Evolutionary conservation across 2,888 invertebrate genomes (phyloP).

Genomic region (Cylindroiulus punctatus): DNA sequence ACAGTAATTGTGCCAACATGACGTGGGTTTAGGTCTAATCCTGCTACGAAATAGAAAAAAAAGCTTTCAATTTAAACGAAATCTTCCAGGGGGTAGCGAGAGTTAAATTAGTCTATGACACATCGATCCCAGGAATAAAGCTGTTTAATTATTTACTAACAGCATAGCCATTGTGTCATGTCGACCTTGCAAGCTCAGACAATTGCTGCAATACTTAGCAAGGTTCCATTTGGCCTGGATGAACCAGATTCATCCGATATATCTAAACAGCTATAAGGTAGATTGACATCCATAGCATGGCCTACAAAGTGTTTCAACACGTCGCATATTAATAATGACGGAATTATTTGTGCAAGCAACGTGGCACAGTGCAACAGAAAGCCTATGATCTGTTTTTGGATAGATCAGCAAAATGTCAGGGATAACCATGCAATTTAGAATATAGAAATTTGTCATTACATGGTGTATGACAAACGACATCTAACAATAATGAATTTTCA

Average conservation of each 20-base stretch:
- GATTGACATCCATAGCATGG: background rate
- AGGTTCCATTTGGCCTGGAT: background rate
- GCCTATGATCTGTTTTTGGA: too few species aligned
- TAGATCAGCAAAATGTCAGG: too few species aligned
- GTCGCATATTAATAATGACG: background rate
- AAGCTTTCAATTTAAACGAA: background rate
- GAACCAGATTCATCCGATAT: background rate
- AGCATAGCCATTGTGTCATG: background rate
- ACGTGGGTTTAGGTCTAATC: background rate
- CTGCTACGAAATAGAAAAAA: background rate
- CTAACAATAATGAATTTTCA: too few species aligned
- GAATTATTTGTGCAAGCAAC: background rate
- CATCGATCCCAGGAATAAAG: background rate
- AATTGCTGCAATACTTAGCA: background rate
- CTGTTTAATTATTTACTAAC: background rate
- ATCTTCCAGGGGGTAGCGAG: background rate
- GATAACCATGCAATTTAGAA: too few species aligned
- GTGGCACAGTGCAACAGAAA: too few species aligned
- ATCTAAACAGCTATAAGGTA: background rate
- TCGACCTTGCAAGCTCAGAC: constrained; percentile 6
- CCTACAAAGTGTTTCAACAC: background rate
- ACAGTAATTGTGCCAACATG: constrained; percentile 24
- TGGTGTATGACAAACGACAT: too few species aligned
- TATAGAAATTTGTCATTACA: too few species aligned
- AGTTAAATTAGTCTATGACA: background rate